Evolutionary conservation across 2,113 vertebrate genomes (phyloP), one percentile per base, ranked within the genome.

Genomic region (Dermatemys mawii): DNA sequence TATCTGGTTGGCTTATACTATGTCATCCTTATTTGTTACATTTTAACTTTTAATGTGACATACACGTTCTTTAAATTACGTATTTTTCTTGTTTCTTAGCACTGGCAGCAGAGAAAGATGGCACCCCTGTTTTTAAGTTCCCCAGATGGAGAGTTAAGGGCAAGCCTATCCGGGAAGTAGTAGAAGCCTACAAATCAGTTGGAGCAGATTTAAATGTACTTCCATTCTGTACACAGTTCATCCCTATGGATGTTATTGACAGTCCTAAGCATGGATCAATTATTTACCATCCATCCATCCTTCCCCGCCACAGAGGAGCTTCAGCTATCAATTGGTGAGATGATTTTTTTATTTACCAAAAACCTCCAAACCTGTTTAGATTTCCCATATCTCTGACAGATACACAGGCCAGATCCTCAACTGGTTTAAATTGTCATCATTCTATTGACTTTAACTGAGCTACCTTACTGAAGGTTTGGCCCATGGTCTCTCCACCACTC

Each of bases 201-300:
- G 99, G 99, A 24, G 99, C 99, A 0, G 99, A 99, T 91, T 98
- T 99, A n/a, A 99, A 99, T 5, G 99, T 99, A 94, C 99, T 99
- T 96, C 99, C 99, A 0, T 99, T 99, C 98, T 99, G 99, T 97
- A 99, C 99, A 3, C 99, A 99, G 98, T 99, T 99, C 96, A 99
- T 99, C 96, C 99, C 99, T 84, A 99, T 99, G 99, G 99, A 99
- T 78, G 95, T 99, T 78, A 99, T 99, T 81, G 98, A 99, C 49
- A 73, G 98, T 82, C 99, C 99, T 32, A 98, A 98, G 94, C 98
- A 99, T 1, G 99, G 99, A 67, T 99, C 99, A 87, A 99, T 99
- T 97, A 99, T 99, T 96, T 99, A 99, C 95, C 99, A 99, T 93
- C 99, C 99, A 0, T 99, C 99, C 57, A 98, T 99, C 94, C 98